Base-by-base conservation (phyloP, 2,888 invertebrate species). In the Tenodera sinensis region DNA sequence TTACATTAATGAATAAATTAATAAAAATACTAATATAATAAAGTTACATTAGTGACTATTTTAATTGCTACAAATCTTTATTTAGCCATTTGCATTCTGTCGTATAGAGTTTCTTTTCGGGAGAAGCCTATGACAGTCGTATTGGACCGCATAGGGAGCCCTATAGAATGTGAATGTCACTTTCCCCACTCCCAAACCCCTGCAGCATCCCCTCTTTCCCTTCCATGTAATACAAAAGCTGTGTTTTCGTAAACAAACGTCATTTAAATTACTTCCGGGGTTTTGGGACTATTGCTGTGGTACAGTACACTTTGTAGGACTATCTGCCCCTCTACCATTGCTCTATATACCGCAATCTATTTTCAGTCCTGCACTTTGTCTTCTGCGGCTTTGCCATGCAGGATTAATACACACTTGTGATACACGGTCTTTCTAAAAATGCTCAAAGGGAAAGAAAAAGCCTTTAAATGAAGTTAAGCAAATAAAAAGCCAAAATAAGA, bases 241-340 rank as follows among this genome's bases (percentile, higher is more conserved):
- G 91, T 91, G 89, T 91, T 91, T 91, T 90, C 91, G 90, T 91
- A 91, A 91, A 91, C 91, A 91, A 91, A 91, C 91, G 91, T 91
- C 91, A 91, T 91, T 91, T 91, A 91, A 91, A 91, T 91, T 91
- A 91, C 91, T 91, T 91, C 88, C 89, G 91, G 91, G 91, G 91
- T 88, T 91, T 91, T 91, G 91, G 91, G 91, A 91, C 83, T 85
- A 88, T 30, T 89, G 85, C 83, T 54, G 9, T 30, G 84, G 54
- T 71, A 25, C 54, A 71, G 54, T 71, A 71, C 54, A 71, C 54
- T 71, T 25, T 47, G 42, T 42, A n/a, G 85, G 85, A 34, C 34
- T 12, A 42, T n/a, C 27, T 42, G 85, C 85, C 47, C 42, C 42
- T 42, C 42, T 8, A 34, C 34, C 34, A 34, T 34, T 34, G 84